Conservation (phyloP, 2,888 invertebrate genomes). For the Deladenus siricidicola region DNA sequence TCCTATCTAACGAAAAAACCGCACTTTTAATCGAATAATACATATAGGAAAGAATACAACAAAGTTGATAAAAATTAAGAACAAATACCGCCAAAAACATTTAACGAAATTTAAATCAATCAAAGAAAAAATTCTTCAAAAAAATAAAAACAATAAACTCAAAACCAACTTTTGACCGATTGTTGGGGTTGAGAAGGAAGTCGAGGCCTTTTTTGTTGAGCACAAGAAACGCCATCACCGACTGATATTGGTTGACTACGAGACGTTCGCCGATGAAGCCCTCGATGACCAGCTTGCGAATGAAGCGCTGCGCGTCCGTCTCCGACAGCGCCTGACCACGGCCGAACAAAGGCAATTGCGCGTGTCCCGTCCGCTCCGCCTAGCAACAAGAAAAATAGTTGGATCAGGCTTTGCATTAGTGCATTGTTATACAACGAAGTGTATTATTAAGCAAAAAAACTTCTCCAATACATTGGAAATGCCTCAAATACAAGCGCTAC, state of each 20-base stretch:
- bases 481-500: no score
- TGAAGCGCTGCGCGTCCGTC: slow-evolving; percentile 21
- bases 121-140: no score
- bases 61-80: no score
- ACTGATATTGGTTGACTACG: slow-evolving; percentile 26
- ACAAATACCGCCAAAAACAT: no score
- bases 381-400: no score
- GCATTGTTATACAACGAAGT: no score
- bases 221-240: slow-evolving; percentile 36
- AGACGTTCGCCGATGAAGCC: slow-evolving; percentile 37
- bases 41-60: background rate
- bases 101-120: no score
- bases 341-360: background rate
- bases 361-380: background rate
- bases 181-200: slow-evolving; percentile 21
- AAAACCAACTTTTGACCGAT: slow-evolving; percentile 30
- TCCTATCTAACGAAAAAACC: no score
- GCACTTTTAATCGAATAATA: no score
- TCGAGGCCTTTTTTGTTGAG: slow-evolving; percentile 33
- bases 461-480: background rate
- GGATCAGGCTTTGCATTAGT: no score
- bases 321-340: slow-evolving; percentile 4
- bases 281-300: slow-evolving; percentile 39
- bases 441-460: no score
- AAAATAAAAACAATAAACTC: background rate